Percentiles rank a stretch among this genome's conserved stretches.
Conservation (phyloP, 2,888 invertebrate genomes). For the Hirtodrosophila cameraria region DNA sequence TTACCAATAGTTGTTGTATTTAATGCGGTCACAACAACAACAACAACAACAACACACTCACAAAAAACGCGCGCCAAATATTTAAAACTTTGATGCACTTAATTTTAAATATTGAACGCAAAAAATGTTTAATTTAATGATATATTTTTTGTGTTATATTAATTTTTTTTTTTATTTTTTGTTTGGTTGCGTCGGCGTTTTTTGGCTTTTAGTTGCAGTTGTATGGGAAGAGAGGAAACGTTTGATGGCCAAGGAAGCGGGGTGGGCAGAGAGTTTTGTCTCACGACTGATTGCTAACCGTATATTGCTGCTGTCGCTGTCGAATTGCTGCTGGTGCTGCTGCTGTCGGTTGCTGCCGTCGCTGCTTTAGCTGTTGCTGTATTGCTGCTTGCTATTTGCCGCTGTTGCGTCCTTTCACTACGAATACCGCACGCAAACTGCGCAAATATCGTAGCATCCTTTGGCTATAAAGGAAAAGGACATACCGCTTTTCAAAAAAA, state of each 20-base stretch:
- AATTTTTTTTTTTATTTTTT: neutral
- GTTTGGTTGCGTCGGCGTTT: constrained; percentile 3
- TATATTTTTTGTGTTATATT: neutral
- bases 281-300: no score
- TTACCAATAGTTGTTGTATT: constrained; percentile 5
- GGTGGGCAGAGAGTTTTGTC: no score
- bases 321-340: constrained; percentile 15
- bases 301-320: no score
- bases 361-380: constrained; percentile 20
- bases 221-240: no score
- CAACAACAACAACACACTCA: neutral
- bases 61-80: constrained; percentile 19
- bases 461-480: constrained; percentile 72
- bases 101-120: neutral
- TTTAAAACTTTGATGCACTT: no score
- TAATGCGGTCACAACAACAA: constrained; percentile 3
- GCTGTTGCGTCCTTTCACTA: constrained; percentile 74
- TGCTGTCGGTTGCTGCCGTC: constrained; percentile 22
- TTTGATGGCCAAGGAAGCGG: no score
- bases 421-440: constrained; percentile 81
- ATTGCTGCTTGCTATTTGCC: no score
- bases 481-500: constrained; percentile 12
- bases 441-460: constrained; percentile 70
- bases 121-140: neutral
- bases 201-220: neutral